Conservation (phyloP, 2,797 vertebrate species). For the Helicolenus hilgendorfi region DNA sequence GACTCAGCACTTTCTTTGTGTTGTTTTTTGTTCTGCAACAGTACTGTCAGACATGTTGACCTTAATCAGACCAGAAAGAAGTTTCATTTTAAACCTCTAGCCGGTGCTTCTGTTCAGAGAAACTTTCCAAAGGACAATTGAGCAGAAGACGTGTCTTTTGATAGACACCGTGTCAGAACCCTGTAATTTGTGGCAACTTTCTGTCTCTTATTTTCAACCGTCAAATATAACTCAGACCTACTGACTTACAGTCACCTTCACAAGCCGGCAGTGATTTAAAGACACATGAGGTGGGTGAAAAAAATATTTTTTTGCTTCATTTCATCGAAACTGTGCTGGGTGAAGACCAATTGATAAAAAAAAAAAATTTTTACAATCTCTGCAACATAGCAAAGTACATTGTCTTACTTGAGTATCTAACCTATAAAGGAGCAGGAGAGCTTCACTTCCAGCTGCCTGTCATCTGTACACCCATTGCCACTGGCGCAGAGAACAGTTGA, state of each 20-base stretch:
- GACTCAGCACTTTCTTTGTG: constrained; percentile 26
- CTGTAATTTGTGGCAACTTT: constrained; percentile 13
- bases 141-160: constrained; percentile 2
- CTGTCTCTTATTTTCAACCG: not conserved
- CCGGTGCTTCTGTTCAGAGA: not conserved
- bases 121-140: not conserved
- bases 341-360: not conserved
- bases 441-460: constrained; percentile 6
- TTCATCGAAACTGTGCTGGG: not conserved
- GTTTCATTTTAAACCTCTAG: not conserved
- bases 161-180: constrained; percentile 15
- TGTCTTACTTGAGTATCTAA: not conserved
- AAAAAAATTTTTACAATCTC: not conserved
- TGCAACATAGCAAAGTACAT: not conserved
- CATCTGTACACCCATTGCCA: not conserved
- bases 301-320: not conserved
- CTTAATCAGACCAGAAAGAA: constrained; percentile 1
- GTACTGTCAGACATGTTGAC: constrained; percentile 23
- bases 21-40: not conserved
- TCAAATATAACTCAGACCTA: not conserved
- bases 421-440: not conserved
- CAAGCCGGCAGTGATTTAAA: not conserved
- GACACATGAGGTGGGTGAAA: not conserved
- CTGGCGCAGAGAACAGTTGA: not conserved
- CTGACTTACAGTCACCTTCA: not conserved